phyloP scores from a whole-genome alignment of 92 coral and sea anemone species.

The Paragorgia papillata region DNA sequence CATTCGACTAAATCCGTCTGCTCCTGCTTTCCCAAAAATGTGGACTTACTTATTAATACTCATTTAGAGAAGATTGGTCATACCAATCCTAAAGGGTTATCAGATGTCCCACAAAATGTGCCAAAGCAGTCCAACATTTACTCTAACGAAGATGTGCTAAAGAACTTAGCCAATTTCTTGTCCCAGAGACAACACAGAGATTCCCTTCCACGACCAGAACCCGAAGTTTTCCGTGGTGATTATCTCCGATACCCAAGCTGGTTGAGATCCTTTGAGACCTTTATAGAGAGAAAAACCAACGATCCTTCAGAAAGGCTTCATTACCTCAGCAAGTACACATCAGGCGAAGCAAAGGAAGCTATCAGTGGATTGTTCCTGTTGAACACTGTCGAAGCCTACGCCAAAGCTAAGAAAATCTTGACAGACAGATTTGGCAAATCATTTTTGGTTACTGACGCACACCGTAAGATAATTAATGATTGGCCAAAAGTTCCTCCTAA shows the following conservation, averaged over 20 bases:
- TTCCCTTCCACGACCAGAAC: constrained; percentile 62
- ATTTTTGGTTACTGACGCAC: constrained; percentile 62
- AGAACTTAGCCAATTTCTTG: no score
- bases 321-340: constrained; percentile 53
- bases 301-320: constrained; percentile 38
- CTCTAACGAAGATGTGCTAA: no score
- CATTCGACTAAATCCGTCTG: no score
- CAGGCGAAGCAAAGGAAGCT: constrained; percentile 66
- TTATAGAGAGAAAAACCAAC: constrained; percentile 49
- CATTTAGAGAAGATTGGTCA: no score
- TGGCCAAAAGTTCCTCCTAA: constrained; percentile 66
- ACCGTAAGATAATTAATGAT: constrained; percentile 53
- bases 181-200: no score
- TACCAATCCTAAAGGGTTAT: no score
- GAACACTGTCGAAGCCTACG: constrained; percentile 57
- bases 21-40: no score
- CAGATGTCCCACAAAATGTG: no score
- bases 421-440: constrained; percentile 58
- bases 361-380: constrained; percentile 52
- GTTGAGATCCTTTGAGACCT: constrained; percentile 60
- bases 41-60: no score
- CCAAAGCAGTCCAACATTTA: no score
- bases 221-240: constrained; percentile 58
- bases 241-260: constrained; percentile 51
- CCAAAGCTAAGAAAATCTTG: constrained; percentile 52